These are phyloP conservation scores for Ammodramus savannarum DNA, from an alignment of 2,113 vertebrate genomes.

Conservation along the genomic window DNA sequence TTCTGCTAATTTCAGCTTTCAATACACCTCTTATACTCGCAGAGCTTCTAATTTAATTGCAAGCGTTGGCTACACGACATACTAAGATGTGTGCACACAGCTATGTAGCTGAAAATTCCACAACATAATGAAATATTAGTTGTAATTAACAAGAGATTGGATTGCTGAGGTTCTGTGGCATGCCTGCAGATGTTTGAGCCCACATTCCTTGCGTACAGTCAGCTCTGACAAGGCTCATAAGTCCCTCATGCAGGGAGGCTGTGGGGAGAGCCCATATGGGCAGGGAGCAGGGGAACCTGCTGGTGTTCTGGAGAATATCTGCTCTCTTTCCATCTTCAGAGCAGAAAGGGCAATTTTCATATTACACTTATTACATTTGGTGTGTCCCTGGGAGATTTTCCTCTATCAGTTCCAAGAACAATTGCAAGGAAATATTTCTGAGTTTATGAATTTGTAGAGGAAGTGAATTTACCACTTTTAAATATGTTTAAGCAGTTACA, in stretches of 20 bases:
- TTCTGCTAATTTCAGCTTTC: not conserved
- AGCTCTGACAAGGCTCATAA: not conserved
- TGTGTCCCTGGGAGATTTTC: slow-evolving; percentile 25
- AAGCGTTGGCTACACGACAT: not conserved
- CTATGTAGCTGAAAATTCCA: not conserved
- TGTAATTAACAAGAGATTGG: not conserved
- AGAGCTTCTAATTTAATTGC: not conserved
- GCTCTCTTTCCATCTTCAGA: not conserved
- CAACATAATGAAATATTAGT: not conserved
- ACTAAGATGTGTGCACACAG: not conserved
- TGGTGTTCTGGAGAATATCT: slow-evolving; percentile 21
- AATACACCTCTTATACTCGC: not conserved
- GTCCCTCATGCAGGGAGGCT: not conserved
- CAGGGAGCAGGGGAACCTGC: slow-evolving; percentile 9
- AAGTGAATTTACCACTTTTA: slow-evolving; percentile 13
- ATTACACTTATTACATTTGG: not conserved
- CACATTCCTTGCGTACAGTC: slow-evolving; percentile 23
- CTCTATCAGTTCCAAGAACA: slow-evolving; percentile 38
- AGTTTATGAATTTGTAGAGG: slow-evolving; percentile 31
- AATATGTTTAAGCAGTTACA: not conserved
- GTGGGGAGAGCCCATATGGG: not conserved
- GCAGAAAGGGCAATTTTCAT: slow-evolving; percentile 30
- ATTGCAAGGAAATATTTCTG: slow-evolving; percentile 19
- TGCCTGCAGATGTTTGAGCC: not conserved
- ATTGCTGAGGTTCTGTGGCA: not conserved